Evolutionary conservation across 1,140 invertebrate genomes (phyloP).

Genomic region (Lamellibrachia luymesi): DNA sequence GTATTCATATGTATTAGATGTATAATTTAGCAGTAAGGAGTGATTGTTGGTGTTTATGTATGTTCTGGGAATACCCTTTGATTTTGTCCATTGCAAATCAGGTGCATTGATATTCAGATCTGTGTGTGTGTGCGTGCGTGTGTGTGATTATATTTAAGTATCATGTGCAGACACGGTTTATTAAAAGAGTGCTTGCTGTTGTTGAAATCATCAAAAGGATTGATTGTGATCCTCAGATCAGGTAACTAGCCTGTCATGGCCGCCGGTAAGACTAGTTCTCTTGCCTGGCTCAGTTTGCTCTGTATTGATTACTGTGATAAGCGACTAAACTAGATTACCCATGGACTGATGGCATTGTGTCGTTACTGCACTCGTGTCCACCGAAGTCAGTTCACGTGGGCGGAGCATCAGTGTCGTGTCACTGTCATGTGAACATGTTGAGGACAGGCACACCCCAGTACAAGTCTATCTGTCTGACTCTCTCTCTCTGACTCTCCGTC

Average conservation of each 20-base stretch:
- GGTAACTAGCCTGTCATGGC: background rate
- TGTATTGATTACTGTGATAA: slow-evolving; percentile 5
- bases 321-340: background rate
- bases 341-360: background rate
- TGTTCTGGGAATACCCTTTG: too few species aligned
- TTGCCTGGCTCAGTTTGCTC: background rate
- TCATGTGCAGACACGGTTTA: too few species aligned
- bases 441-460: background rate
- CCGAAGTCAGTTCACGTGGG: background rate
- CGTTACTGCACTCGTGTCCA: background rate
- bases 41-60: too few species aligned
- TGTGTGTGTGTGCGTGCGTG: background rate
- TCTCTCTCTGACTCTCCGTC: background rate
- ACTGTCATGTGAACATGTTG: background rate
- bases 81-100: too few species aligned
- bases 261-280: background rate
- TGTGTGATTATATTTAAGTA: too few species aligned
- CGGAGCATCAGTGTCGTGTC: background rate
- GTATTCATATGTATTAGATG: too few species aligned
- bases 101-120: too few species aligned
- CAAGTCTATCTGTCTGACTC: background rate
- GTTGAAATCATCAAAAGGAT: too few species aligned
- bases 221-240: too few species aligned
- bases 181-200: too few species aligned
- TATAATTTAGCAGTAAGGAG: too few species aligned